phyloP scores from a whole-genome alignment of 1,140 invertebrate genomes.

The Drosophila repletoides region DNA sequence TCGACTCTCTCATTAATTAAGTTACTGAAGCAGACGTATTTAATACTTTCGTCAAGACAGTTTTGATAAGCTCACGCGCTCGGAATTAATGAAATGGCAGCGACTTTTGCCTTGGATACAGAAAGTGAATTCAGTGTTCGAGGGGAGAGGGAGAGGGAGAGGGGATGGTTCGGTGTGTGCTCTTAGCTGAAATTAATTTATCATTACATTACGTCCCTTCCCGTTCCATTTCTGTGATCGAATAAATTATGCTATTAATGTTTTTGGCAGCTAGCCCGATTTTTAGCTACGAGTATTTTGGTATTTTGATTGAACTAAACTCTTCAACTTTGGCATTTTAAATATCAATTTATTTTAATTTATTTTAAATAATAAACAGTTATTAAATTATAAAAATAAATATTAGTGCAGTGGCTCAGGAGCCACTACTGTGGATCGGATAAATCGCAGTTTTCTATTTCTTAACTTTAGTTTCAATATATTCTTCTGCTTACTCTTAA shows the following conservation, averaged over 20 bases:
- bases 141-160: background rate
- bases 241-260: background rate
- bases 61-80: constrained; percentile 55
- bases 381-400: too few relatives aligned
- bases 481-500: too few relatives aligned
- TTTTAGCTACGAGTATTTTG: too few relatives aligned
- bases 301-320: constrained; percentile 1
- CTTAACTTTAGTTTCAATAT: too few relatives aligned
- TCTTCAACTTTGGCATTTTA: too few relatives aligned
- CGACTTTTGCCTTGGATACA: constrained; percentile 31
- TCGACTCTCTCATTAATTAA: constrained; percentile 62
- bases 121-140: constrained; percentile 1
- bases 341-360: too few relatives aligned
- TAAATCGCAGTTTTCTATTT: too few relatives aligned
- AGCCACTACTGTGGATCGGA: too few relatives aligned
- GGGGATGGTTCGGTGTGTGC: background rate
- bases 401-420: too few relatives aligned
- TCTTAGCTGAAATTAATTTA: constrained; percentile 54
- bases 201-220: constrained; percentile 38
- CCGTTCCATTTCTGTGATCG: background rate
- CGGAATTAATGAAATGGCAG: constrained; percentile 66
- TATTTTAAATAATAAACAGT: too few relatives aligned
- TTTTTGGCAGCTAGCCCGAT: too few relatives aligned
- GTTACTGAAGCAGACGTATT: constrained; percentile 49
- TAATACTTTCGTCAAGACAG: constrained; percentile 36